Percentiles rank a stretch among this genome's conserved stretches.
Conservation (phyloP, 2,888 invertebrate genomes). For the Tinea trinotella region DNA sequence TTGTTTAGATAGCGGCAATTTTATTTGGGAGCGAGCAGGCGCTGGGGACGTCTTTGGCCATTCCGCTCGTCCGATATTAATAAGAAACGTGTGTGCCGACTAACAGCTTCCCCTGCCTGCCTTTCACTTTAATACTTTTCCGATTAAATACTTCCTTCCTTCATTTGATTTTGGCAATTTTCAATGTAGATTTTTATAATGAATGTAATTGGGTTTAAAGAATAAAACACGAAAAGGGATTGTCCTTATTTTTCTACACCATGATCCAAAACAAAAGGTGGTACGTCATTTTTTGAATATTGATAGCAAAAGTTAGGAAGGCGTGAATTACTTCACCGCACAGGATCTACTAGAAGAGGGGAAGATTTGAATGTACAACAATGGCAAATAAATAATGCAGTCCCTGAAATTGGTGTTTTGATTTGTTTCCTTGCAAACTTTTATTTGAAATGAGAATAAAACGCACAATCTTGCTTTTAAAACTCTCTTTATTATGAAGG, state of each 20-base stretch:
- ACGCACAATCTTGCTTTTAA: neutral
- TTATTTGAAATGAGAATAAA: slow-evolving; percentile 45
- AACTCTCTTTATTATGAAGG: slow-evolving; percentile 11
- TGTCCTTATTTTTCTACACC: neutral
- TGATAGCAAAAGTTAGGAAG: slow-evolving; percentile 50
- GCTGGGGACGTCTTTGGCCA: slow-evolving; percentile 69
- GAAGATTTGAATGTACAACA: slow-evolving; percentile 53
- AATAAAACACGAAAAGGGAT: slow-evolving; percentile 11
- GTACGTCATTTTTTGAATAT: slow-evolving; percentile 26
- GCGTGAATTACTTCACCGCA: slow-evolving; percentile 49
- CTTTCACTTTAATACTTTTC: neutral
- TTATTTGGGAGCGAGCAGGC: slow-evolving; percentile 72
- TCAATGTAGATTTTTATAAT: neutral
- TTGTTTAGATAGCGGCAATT: slow-evolving; percentile 75
- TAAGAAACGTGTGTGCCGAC: slow-evolving; percentile 64
- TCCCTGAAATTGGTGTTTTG: slow-evolving; percentile 66
- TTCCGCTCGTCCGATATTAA: slow-evolving; percentile 67
- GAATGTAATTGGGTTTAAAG: neutral
- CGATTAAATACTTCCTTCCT: neutral
- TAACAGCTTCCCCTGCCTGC: slow-evolving; percentile 27
- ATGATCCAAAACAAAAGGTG: slow-evolving; percentile 11
- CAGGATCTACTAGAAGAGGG: slow-evolving; percentile 59
- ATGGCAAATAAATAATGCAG: slow-evolving; percentile 71
- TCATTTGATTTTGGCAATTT: neutral
- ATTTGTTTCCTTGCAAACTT: slow-evolving; percentile 69